Evolutionary conservation across 2,888 invertebrate species (phyloP).

Genomic region (Nineta flava): DNA sequence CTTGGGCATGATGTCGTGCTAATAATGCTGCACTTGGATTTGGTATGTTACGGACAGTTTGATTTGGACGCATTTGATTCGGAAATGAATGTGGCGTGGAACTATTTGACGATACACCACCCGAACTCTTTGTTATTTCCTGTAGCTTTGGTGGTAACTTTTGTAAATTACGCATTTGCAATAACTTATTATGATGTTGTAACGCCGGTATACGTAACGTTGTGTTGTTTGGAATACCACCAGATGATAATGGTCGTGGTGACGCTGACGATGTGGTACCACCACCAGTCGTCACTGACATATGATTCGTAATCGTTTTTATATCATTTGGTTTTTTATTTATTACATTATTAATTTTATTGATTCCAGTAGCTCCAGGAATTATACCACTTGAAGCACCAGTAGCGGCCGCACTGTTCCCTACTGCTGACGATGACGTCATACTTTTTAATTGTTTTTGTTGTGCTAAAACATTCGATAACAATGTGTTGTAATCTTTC

Average conservation of each 20-base stretch:
- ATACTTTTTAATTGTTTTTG: background rate
- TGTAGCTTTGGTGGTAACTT: slow-evolving; percentile 23
- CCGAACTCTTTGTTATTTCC: slow-evolving; percentile 14
- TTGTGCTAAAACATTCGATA: background rate
- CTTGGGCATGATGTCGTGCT: slow-evolving; percentile 31
- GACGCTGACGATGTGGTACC: background rate
- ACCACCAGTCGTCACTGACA: background rate
- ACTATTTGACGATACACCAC: too few relatives aligned
- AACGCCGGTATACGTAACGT: slow-evolving; percentile 19
- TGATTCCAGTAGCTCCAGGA: background rate
- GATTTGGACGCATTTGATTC: slow-evolving; percentile 30
- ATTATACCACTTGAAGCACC: background rate
- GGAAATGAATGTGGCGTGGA: slow-evolving; percentile 12
- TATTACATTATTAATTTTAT: background rate
- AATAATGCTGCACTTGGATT: slow-evolving; percentile 42
- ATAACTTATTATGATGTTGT: slow-evolving; percentile 10
- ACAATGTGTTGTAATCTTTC: too few relatives aligned
- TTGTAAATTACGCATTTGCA: slow-evolving; percentile 15
- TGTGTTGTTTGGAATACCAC: slow-evolving; percentile 16
- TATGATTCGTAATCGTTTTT: background rate
- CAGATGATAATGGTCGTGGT: slow-evolving; percentile 21
- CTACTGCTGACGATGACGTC: background rate
- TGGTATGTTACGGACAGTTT: slow-evolving; percentile 44
- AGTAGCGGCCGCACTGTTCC: background rate
- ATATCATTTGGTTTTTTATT: background rate